A percentile compares a stretch with the other conserved stretches of the same genome.
Evolutionary conservation across 2,888 invertebrate species (phyloP).

Genomic region (Caenorhabditis afra): DNA sequence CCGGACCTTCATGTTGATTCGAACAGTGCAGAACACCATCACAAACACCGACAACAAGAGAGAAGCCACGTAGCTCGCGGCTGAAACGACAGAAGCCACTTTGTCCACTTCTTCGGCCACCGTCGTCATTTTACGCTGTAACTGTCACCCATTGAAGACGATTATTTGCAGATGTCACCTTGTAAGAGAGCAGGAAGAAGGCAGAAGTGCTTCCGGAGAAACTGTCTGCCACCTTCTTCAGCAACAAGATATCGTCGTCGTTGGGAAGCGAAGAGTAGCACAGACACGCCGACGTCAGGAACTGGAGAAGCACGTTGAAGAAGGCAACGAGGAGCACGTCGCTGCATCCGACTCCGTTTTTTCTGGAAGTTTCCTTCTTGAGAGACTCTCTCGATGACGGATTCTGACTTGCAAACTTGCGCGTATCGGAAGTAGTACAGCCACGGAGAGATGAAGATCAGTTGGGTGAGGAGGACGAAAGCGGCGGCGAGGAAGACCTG

Average conservation of each 20-base stretch:
- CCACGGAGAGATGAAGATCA: conserved; percentile 38
- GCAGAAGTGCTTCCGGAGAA: conserved; percentile 14
- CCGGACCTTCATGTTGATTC: conserved; percentile 38
- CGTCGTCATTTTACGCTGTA: conserved; percentile 12
- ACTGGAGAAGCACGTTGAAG: conserved; percentile 15
- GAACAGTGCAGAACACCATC: conserved; percentile 34
- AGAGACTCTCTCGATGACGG: not conserved
- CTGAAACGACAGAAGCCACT: conserved; percentile 23
- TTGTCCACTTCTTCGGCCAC: conserved; percentile 7
- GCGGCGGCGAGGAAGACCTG: conserved; percentile 23
- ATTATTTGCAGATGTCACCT: not conserved
- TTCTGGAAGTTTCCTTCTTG: conserved; percentile 6
- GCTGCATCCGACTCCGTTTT: conserved; percentile 13
- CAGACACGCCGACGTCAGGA: conserved; percentile 16
- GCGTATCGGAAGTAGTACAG: conserved; percentile 37
- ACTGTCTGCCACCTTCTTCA: not conserved
- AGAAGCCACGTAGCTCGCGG: conserved; percentile 2
- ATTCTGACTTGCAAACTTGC: conserved; percentile 35
- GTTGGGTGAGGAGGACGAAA: conserved; percentile 29
- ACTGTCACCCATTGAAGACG: not conserved
- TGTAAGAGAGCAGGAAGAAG: conserved; percentile 26
- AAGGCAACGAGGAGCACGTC: not conserved
- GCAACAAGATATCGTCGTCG: not conserved
- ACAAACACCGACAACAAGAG: conserved; percentile 8
- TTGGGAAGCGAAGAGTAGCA: conserved; percentile 29